Conservation (phyloP, 2,888 invertebrate species). For the Nysson spinosus region DNA sequence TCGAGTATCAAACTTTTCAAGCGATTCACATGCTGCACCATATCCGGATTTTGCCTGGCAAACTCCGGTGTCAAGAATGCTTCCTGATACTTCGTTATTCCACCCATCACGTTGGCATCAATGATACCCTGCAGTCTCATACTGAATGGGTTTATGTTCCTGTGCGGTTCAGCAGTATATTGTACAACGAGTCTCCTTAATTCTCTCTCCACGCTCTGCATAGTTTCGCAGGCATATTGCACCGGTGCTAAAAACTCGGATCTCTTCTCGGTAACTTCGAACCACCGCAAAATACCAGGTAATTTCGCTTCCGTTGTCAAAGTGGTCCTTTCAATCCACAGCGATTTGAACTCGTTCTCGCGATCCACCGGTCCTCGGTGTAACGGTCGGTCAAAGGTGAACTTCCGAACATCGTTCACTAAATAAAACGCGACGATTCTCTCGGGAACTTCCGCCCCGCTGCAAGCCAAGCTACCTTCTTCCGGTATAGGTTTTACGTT, state of each 20-base stretch:
- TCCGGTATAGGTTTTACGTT: slow-evolving; percentile 94
- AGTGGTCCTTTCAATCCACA: slow-evolving; percentile 96
- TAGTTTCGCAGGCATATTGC: slow-evolving; percentile 94
- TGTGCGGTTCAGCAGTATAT: slow-evolving; percentile 88
- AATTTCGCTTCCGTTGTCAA: slow-evolving; percentile 89
- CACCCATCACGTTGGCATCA: slow-evolving; percentile 97
- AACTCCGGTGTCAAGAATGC: slow-evolving; percentile 94
- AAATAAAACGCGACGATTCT: slow-evolving; percentile 93
- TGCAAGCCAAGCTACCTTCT: slow-evolving; percentile 79
- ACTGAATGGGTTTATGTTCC: slow-evolving; percentile 93
- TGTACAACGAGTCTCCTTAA: slow-evolving; percentile 88
- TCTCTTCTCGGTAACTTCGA: slow-evolving; percentile 88
- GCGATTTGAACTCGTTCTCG: slow-evolving; percentile 96
- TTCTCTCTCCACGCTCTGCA: slow-evolving; percentile 93
- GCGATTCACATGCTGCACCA: slow-evolving; percentile 80
- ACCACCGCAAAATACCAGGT: slow-evolving; percentile 96
- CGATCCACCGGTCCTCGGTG: slow-evolving; percentile 94
- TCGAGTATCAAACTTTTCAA: slow-evolving; percentile 86
- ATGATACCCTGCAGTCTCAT: slow-evolving; percentile 96
- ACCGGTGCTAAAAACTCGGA: slow-evolving; percentile 90
- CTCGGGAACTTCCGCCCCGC: slow-evolving; percentile 86
- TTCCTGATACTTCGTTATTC: slow-evolving; percentile 95
- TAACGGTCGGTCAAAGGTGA: slow-evolving; percentile 93
- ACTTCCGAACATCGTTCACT: slow-evolving; percentile 93
- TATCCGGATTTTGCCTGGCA: slow-evolving; percentile 80